A percentile compares a stretch with the other conserved stretches of the same genome.
Conservation (phyloP, 2,888 invertebrate species). For the Yponomeuta cagnagella region DNA sequence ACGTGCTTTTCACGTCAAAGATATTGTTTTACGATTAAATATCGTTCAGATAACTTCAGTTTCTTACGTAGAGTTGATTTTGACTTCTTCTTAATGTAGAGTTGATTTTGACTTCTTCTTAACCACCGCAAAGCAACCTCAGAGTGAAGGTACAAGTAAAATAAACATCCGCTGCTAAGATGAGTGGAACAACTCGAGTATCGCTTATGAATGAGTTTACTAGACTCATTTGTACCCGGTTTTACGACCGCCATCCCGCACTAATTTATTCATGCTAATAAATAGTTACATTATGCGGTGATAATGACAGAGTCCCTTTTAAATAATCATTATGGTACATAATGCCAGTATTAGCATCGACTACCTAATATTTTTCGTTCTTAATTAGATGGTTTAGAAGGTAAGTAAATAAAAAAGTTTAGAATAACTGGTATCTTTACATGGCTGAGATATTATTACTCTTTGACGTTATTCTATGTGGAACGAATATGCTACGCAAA, state of each 20-base stretch:
- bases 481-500: background rate
- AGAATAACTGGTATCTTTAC: background rate
- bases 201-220: slow-evolving; percentile 17
- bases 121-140: background rate
- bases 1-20: no score
- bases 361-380: slow-evolving; percentile 12
- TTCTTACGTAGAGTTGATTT: background rate
- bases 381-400: background rate
- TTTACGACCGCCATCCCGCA: slow-evolving; percentile 15
- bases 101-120: background rate
- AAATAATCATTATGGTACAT: slow-evolving; percentile 9
- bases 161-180: slow-evolving; percentile 22
- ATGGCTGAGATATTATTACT: background rate
- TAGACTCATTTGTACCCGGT: slow-evolving; percentile 16
- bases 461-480: background rate
- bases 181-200: slow-evolving; percentile 3
- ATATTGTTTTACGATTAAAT: no score
- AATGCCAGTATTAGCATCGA: slow-evolving; percentile 8
- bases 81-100: background rate
- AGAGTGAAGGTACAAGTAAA: background rate
- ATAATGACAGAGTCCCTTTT: slow-evolving; percentile 14
- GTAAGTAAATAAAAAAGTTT: background rate
- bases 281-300: slow-evolving; percentile 16
- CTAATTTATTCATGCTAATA: slow-evolving; percentile 18
- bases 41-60: no score